Percentiles rank a stretch among this genome's conserved stretches.
These are phyloP conservation scores for Sebastes minor DNA, from an alignment of 2,797 vertebrate genomes.

Conservation along the genomic window DNA sequence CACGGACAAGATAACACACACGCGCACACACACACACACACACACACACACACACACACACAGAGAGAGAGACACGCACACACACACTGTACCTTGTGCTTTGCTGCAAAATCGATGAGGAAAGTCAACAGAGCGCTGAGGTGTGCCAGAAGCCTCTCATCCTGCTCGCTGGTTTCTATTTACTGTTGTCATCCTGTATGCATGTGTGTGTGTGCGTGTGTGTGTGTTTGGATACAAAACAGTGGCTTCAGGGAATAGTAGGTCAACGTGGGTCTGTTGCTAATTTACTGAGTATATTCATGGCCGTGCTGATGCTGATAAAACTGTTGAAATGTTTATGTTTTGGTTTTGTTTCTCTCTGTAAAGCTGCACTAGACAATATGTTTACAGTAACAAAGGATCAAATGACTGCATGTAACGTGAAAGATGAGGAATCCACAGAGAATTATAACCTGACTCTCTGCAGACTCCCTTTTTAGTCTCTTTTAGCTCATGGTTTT, in stretches of 20 bases:
- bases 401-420: background rate
- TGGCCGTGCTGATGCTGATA: background rate
- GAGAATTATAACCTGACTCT: background rate
- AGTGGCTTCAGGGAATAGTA: background rate
- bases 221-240: slow-evolving; percentile 16
- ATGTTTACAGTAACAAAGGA: background rate
- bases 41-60: slow-evolving; percentile 15
- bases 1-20: background rate
- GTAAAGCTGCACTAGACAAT: background rate
- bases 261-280: background rate
- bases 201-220: slow-evolving; percentile 10
- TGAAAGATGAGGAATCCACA: background rate
- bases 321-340: background rate
- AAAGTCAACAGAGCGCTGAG: slow-evolving; percentile 68
- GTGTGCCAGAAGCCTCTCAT: slow-evolving; percentile 45
- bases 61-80: background rate
- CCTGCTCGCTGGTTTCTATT: slow-evolving; percentile 49
- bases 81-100: slow-evolving; percentile 33
- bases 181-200: slow-evolving; percentile 6
- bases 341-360: background rate
- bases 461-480: background rate
- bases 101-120: slow-evolving; percentile 63
- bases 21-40: background rate
- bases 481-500: background rate
- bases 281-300: background rate